Conservation (phyloP, 2,113 vertebrate genomes). For the Cochlearius cochlearius region DNA sequence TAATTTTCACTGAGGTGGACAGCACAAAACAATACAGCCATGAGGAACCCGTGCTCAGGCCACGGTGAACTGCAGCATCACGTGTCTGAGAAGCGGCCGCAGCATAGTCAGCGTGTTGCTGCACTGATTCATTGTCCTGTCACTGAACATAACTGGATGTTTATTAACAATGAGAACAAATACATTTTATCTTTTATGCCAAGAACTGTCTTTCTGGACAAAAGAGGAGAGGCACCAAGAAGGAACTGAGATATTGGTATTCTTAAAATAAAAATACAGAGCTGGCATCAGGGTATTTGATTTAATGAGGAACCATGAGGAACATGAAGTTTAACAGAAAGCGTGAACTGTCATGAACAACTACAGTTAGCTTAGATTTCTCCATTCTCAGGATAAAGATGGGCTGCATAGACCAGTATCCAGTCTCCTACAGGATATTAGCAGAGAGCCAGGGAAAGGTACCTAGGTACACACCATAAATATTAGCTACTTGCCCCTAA, state of each 20-base stretch:
- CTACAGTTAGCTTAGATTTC: not conserved
- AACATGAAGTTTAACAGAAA: not conserved
- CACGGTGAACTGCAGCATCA: not conserved
- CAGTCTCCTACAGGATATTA: not conserved
- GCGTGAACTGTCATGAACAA: not conserved
- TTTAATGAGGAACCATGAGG: not conserved
- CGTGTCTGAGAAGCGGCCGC: not conserved
- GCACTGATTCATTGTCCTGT: slow-evolving; percentile 15
- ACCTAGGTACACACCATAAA: not conserved
- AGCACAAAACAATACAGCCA: not conserved
- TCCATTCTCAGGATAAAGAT: not conserved
- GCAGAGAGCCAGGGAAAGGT: not conserved
- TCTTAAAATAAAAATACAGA: not conserved
- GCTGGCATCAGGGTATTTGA: not conserved
- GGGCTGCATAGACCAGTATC: not conserved
- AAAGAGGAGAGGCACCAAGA: not conserved
- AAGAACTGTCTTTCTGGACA: not conserved
- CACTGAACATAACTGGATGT: not conserved
- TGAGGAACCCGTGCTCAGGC: not conserved
- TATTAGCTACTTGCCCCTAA: not conserved
- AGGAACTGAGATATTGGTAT: not conserved
- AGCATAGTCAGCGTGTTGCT: not conserved
- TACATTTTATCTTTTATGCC: not conserved
- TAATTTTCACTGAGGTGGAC: not conserved
- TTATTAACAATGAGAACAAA: slow-evolving; percentile 1